phyloP scores from a whole-genome alignment of 2,797 vertebrate species.

The Glyptemys insculpta region DNA sequence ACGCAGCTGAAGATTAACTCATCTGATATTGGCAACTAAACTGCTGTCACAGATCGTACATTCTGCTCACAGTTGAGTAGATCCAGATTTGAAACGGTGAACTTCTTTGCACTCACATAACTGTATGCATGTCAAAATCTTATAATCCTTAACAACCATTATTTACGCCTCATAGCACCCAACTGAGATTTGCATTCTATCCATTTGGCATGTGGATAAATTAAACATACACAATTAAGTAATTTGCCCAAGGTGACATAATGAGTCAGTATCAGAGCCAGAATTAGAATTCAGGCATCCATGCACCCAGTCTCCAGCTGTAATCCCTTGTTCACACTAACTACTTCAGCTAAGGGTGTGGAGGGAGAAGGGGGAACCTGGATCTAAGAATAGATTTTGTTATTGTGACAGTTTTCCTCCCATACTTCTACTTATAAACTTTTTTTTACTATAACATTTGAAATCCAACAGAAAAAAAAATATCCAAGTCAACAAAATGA shows the following conservation, averaged over 20 bases:
- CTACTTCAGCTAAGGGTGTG: not conserved
- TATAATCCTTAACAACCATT: too few species aligned
- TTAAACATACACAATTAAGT: too few species aligned
- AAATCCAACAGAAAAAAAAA: not conserved
- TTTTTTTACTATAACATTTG: not conserved
- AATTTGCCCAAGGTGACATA: too few species aligned
- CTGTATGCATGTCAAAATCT: too few species aligned
- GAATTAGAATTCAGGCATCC: too few species aligned
- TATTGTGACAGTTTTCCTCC: not conserved
- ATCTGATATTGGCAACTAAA: not conserved
- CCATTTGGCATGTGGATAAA: too few species aligned
- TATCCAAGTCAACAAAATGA: not conserved
- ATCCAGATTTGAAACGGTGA: not conserved
- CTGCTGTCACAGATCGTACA: too few species aligned
- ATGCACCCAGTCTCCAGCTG: not conserved
- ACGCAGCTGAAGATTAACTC: not conserved
- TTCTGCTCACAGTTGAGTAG: not conserved
- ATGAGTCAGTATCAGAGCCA: too few species aligned
- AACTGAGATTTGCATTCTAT: too few species aligned
- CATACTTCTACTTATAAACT: not conserved
- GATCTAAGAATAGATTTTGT: not conserved
- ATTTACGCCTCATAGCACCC: too few species aligned
- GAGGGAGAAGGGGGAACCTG: not conserved
- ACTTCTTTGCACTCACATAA: not conserved
- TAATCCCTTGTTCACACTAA: not conserved